phyloP scores from a whole-genome alignment of 2,113 vertebrate species.

The Ammodytes marinus region DNA sequence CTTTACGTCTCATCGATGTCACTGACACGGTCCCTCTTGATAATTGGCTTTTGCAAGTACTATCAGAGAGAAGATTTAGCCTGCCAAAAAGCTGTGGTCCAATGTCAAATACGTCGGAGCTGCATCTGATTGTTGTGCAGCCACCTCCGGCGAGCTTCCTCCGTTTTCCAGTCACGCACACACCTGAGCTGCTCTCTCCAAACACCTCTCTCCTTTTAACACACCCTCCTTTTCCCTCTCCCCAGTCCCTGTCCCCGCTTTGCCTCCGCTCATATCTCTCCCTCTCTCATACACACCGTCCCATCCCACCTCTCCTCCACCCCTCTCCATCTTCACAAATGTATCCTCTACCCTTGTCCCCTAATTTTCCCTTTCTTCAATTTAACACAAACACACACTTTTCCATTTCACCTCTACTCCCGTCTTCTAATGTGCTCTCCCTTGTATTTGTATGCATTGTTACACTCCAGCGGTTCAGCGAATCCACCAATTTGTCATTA shows the following conservation, averaged over 20 bases:
- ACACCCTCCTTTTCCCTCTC: constrained; percentile 40
- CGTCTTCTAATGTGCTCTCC: too few relatives aligned
- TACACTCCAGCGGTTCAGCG: not conserved
- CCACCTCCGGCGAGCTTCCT: constrained; percentile 59
- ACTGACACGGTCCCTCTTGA: constrained; percentile 12
- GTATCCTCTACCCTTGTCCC: not conserved
- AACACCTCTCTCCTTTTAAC: constrained; percentile 66
- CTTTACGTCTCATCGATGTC: constrained; percentile 1
- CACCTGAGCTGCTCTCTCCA: constrained; percentile 77
- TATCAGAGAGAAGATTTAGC: constrained; percentile 1
- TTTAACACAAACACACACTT: not conserved
- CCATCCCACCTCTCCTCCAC: not conserved
- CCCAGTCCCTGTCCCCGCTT: constrained; percentile 8
- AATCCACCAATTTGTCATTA: not conserved
- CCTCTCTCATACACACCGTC: not conserved
- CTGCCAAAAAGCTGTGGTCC: constrained; percentile 21
- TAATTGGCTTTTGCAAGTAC: constrained; percentile 44
- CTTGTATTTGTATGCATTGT: not conserved
- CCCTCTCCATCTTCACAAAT: not conserved
- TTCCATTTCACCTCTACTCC: not conserved
- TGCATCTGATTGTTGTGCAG: constrained; percentile 43
- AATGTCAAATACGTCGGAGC: constrained; percentile 59
- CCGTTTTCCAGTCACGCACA: constrained; percentile 84
- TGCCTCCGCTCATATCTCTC: not conserved
- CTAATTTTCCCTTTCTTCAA: not conserved